A percentile compares a stretch with the other conserved stretches of the same genome.
These are phyloP conservation scores for Cordilura impudica DNA, from an alignment of 2,888 invertebrate species.

Conservation along the genomic window DNA sequence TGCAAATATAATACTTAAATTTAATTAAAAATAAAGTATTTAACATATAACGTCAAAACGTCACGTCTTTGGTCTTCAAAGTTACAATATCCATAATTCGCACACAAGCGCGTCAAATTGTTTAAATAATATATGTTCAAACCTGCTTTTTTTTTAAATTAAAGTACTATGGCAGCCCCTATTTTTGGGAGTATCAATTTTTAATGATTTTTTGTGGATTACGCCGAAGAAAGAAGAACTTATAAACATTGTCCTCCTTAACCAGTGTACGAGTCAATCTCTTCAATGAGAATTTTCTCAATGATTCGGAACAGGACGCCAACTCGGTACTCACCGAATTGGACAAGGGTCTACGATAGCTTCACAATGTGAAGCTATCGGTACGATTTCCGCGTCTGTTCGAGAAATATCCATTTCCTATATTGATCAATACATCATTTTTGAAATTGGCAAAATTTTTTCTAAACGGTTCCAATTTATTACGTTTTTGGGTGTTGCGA, in stretches of 20 bases:
- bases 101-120: too few species aligned
- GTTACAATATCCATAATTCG: too few species aligned
- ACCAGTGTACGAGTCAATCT: constrained; percentile 74
- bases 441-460: constrained; percentile 97
- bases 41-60: too few species aligned
- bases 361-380: constrained; percentile 98
- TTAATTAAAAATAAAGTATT: too few species aligned
- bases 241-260: constrained; percentile 68
- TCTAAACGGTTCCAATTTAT: constrained; percentile 91
- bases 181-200: too few species aligned
- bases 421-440: constrained; percentile 96
- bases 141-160: too few species aligned
- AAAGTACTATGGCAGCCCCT: too few species aligned
- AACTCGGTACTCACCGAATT: constrained; percentile 95
- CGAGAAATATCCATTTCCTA: constrained; percentile 98
- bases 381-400: constrained; percentile 96
- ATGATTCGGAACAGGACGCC: constrained; percentile 95
- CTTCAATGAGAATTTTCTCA: constrained; percentile 78
- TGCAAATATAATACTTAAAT: too few species aligned
- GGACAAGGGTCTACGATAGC: constrained; percentile 96
- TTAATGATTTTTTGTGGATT: too few species aligned
- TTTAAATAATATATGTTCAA: too few species aligned
- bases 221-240: not conserved
- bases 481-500: constrained; percentile 93
- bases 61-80: too few species aligned